These are phyloP conservation scores for Malurus cyaneus DNA, from an alignment of 2,113 vertebrate genomes.

Conservation along the genomic window DNA sequence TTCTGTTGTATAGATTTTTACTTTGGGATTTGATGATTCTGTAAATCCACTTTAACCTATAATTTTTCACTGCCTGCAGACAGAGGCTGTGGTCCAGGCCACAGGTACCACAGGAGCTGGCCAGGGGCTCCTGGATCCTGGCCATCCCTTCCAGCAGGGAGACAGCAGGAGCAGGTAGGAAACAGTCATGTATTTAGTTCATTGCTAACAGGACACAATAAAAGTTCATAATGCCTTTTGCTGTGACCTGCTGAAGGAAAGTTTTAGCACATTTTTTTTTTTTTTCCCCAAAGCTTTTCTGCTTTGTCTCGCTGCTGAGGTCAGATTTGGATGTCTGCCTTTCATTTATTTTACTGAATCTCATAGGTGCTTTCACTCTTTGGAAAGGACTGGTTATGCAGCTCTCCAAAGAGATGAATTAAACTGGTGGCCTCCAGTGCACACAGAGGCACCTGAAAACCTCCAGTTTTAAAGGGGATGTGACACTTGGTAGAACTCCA, in stretches of 20 bases:
- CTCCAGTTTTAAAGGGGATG: neutral
- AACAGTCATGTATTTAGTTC: rapidly evolving
- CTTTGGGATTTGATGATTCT: neutral
- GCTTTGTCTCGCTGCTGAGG: neutral
- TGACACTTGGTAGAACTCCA: neutral
- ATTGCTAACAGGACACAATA: neutral
- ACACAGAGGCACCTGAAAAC: neutral
- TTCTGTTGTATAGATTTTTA: neutral
- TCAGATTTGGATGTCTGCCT: neutral
- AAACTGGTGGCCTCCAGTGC: neutral
- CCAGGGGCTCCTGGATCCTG: neutral
- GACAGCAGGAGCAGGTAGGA: neutral
- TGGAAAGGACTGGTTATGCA: neutral
- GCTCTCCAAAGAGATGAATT: neutral
- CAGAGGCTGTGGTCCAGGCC: neutral
- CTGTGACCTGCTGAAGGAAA: neutral
- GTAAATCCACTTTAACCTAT: rapidly evolving
- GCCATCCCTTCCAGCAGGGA: neutral
- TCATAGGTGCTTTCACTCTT: neutral
- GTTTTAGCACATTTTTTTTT: neutral
- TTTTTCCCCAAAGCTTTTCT: neutral
- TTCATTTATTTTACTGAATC: neutral
- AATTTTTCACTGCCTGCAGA: neutral
- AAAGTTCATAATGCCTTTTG: neutral
- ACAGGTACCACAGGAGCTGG: neutral